Base-by-base conservation (phyloP, 1,140 invertebrate genomes). In the Hylaeus volcanicus region DNA sequence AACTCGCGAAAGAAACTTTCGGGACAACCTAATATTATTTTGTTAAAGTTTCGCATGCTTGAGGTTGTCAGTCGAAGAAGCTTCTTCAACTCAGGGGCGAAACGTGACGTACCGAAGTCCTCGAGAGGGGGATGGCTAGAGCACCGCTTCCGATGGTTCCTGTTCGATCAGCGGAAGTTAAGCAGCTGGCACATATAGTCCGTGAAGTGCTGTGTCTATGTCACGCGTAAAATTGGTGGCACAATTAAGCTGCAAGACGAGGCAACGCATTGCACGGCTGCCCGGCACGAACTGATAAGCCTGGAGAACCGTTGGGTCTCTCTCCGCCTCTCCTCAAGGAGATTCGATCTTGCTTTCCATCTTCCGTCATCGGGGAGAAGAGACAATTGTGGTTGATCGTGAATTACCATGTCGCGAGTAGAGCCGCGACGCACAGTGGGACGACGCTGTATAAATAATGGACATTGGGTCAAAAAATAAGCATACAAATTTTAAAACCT, bases 231-330 rank as follows among this genome's bases (percentile, higher is more conserved):
- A 70, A 63, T 56, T 12, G 8, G 37, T 72, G 37, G 37, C 56
- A 58, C 78, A 55, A 81, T 69, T 69, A 56, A 55, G 75, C 53
- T 55, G 45, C 14, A 73, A 88, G 63, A 63, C 61, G 63, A 86
- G 26, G 63, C 70, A 88, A 83, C 83, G 74, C 88, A 91, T 85
- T 83, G 80, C 85, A 73, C 82, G 86, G 77, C 82, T 82, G 88
- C 81, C 71, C 73, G 74, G 63, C 77, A 68, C 73, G 26, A 84
- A 90, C 88, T 90, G 86, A 89, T 89, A 89, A 88, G 74, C 63
- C 61, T 73, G 66, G 51, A 66, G 81, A 74, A 70, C 60, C 68
- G 75, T 53, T 71, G 14, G 66, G 58, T 69, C 26, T 64, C 81
- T 79, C 86, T 81, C 81, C 74, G 64, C 76, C 83, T 75, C 83